These are phyloP conservation scores for Crocodylus rhombifer DNA, from an alignment of 2,797 vertebrate genomes.

Conservation along the genomic window DNA sequence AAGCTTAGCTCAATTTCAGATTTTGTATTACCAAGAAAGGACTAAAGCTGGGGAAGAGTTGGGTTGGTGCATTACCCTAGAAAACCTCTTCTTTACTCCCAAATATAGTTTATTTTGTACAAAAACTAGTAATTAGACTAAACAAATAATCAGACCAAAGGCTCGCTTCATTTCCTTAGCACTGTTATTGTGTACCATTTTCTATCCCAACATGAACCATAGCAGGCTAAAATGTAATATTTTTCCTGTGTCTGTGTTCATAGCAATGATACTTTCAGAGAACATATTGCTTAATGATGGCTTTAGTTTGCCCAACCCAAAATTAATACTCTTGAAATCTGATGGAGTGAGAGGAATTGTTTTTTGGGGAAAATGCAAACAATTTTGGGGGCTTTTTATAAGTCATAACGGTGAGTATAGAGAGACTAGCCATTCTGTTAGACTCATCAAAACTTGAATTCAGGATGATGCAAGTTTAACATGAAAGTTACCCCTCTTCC, in stretches of 20 bases:
- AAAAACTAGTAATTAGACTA: neutral
- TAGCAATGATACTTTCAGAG: neutral
- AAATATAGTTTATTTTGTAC: neutral
- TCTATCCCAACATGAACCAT: neutral
- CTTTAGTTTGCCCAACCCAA: no score
- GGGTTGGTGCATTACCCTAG: neutral
- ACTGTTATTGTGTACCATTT: rapidly evolving
- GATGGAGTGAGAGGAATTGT: neutral
- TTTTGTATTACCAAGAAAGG: neutral
- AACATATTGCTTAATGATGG: no score
- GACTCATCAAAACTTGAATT: neutral
- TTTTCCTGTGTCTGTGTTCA: neutral
- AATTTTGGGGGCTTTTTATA: neutral
- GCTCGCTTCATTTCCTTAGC: neutral
- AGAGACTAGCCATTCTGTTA: no score
- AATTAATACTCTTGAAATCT: neutral
- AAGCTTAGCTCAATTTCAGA: neutral
- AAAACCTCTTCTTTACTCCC: neutral
- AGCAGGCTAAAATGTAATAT: neutral
- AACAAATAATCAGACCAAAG: neutral
- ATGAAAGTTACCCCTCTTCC: neutral
- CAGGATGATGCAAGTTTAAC: neutral
- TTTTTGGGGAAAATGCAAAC: neutral
- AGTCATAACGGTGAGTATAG: no score
- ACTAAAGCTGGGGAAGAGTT: neutral